phyloP scores from a whole-genome alignment of 2,888 invertebrate species.

The Ommatoiulus sabulosus region DNA sequence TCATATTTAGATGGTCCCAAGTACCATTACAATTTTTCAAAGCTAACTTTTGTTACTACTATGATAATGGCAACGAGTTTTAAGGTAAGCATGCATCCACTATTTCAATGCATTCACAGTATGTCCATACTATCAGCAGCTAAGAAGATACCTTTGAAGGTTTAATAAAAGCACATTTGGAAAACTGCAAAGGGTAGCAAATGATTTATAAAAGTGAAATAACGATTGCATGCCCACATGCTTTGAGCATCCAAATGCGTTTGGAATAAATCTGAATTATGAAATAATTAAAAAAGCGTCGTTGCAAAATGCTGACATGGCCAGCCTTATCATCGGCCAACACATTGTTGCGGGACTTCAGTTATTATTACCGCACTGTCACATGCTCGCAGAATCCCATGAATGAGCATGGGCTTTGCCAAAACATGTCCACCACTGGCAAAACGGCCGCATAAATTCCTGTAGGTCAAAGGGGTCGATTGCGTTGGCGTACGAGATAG shows the following conservation, averaged over 20 bases:
- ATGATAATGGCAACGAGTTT: no score
- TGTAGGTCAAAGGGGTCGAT: background rate
- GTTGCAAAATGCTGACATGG: background rate
- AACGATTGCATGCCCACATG: slow-evolving; percentile 13
- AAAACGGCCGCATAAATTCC: background rate
- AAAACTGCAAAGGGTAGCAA: slow-evolving; percentile 16
- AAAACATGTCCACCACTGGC: background rate
- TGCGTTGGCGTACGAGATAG: slow-evolving; percentile 34
- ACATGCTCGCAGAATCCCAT: background rate
- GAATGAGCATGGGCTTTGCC: background rate
- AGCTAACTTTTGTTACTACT: no score
- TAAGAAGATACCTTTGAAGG: background rate
- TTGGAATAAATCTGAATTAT: slow-evolving; percentile 24
- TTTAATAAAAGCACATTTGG: background rate
- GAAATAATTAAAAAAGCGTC: slow-evolving; percentile 16
- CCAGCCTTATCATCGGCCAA: slow-evolving; percentile 21
- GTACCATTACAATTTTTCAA: no score
- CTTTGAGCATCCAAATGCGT: slow-evolving; percentile 2
- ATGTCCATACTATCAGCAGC: background rate
- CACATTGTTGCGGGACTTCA: slow-evolving; percentile 8
- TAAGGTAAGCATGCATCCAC: background rate
- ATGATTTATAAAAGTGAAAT: slow-evolving; percentile 5
- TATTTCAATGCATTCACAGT: background rate
- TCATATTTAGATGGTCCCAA: no score
- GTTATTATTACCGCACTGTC: background rate